phyloP scores from a whole-genome alignment of 2,113 vertebrate species.

The Xenopus tropicalis region UCB_Xtro_10.0 CM004444.2:160400501-160401000 shows the following conservation, averaged over 20 bases:
- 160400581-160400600: too few species aligned
- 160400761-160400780: conserved; percentile 1
- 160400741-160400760: not conserved
- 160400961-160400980: too few species aligned
- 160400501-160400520: too few species aligned
- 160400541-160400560: too few species aligned
- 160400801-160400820: not conserved
- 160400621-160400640: conserved; percentile 5
- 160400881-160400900: too few species aligned
- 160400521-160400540: too few species aligned
- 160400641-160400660: not conserved
- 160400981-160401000: too few species aligned
- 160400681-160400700: not conserved
- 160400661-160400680: not conserved
- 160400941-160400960: too few species aligned
- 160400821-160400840: not conserved
- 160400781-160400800: not conserved
- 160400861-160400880: too few species aligned
- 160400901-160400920: too few species aligned
- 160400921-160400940: too few species aligned
- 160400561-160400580: too few species aligned
- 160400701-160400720: not conserved
- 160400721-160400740: not conserved
- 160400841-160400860: not conserved
- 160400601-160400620: not conserved